These are phyloP conservation scores for Percopsis transmontana DNA, from an alignment of 2,113 vertebrate species.

Conservation along the genomic window DNA sequence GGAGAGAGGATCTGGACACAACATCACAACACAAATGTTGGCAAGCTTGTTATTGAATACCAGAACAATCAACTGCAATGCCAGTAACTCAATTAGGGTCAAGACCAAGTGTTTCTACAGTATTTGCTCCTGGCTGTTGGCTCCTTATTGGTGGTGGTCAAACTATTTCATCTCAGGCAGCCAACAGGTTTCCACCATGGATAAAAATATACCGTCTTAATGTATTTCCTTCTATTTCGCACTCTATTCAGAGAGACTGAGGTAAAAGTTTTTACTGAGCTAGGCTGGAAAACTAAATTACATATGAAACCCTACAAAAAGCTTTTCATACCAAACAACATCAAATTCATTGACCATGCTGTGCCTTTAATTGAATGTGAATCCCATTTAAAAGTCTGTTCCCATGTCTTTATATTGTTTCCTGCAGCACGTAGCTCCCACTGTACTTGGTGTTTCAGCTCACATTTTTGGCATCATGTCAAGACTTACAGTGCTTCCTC, in stretches of 20 bases:
- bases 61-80: constrained; percentile 40
- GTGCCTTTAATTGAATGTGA: constrained; percentile 20
- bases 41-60: constrained; percentile 31
- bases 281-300: constrained; percentile 44
- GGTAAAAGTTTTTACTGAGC: constrained; percentile 16
- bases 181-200: constrained; percentile 27
- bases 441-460: constrained; percentile 22
- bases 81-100: constrained; percentile 45
- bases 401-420: constrained; percentile 8
- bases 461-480: constrained; percentile 49
- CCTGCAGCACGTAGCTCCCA: background rate
- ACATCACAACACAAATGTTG: constrained; percentile 25
- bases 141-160: constrained; percentile 15
- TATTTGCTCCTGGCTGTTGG: constrained; percentile 10
- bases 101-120: constrained; percentile 19
- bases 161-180: constrained; percentile 30
- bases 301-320: constrained; percentile 26
- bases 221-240: constrained; percentile 21
- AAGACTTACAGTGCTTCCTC: constrained; percentile 30
- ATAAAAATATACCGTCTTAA: no score
- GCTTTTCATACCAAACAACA: constrained; percentile 29
- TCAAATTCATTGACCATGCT: constrained; percentile 35
- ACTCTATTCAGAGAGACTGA: constrained; percentile 14
- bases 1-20: constrained; percentile 22
- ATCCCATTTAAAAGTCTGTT: constrained; percentile 5